Evolutionary conservation across 2,888 invertebrate species (phyloP).

Genomic region (Acleris cristana): DNA sequence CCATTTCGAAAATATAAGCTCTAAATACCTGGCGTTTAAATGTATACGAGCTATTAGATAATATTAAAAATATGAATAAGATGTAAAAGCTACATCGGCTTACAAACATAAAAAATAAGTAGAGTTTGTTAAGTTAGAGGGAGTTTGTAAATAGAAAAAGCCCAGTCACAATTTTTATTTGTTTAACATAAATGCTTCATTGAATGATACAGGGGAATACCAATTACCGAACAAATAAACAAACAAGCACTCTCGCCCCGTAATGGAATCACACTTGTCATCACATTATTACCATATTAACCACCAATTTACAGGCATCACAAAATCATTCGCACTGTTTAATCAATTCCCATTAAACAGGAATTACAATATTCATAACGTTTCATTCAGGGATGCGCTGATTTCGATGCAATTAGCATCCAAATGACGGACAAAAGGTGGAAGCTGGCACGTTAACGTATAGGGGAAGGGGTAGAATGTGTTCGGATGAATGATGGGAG

Average conservation of each 20-base stretch:
- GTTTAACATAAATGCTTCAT: background rate
- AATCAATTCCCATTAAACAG: conserved; percentile 67
- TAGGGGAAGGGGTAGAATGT: conserved; percentile 26
- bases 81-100: no score
- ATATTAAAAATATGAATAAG: no score
- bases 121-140: no score
- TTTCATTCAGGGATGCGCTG: conserved; percentile 49
- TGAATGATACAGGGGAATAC: background rate
- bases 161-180: no score
- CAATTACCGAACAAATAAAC: background rate
- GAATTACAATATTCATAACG: conserved; percentile 78
- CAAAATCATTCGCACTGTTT: conserved; percentile 51
- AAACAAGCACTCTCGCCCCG: background rate
- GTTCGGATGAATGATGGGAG: conserved; percentile 11
- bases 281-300: conserved; percentile 35
- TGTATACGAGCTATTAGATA: no score
- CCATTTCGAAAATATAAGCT: no score
- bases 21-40: no score
- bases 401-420: conserved; percentile 81
- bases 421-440: conserved; percentile 80
- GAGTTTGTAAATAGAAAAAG: no score
- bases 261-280: conserved; percentile 34
- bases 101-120: no score
- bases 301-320: conserved; percentile 33
- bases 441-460: conserved; percentile 54